These are phyloP conservation scores for Typhlomys cinereus DNA, from an alignment of 2,113 vertebrate genomes.

Conservation along the genomic window DNA sequence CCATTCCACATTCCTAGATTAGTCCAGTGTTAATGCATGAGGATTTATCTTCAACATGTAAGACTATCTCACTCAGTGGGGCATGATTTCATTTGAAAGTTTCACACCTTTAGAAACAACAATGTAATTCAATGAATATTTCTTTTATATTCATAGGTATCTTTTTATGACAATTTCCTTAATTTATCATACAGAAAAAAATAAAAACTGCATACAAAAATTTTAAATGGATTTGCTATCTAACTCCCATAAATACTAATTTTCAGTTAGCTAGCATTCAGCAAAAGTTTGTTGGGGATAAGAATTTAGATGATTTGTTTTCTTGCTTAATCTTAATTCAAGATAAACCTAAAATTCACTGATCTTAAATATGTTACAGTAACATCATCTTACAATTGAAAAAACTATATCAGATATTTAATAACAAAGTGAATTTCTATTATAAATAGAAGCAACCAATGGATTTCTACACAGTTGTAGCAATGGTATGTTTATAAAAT, in stretches of 20 bases:
- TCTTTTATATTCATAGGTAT: no score
- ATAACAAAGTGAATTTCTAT: accelerated
- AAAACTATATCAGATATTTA: neutral
- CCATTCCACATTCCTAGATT: no score
- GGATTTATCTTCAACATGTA: no score
- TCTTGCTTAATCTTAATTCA: neutral
- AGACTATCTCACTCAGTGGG: no score
- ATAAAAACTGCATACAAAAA: no score
- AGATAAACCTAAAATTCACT: neutral
- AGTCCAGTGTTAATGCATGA: no score
- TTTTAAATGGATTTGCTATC: neutral
- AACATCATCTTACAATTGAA: neutral
- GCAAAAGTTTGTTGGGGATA: neutral
- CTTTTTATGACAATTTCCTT: no score
- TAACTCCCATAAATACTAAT: neutral
- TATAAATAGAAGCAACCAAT: neutral
- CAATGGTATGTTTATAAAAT: neutral
- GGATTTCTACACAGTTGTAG: neutral
- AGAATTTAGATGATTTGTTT: neutral
- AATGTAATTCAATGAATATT: no score
- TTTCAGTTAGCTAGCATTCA: neutral
- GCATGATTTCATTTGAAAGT: no score
- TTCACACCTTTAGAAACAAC: no score
- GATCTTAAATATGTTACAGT: neutral
- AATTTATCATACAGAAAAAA: no score